phyloP scores from a whole-genome alignment of 1,140 invertebrate genomes.

The Euglossa dilemma region DNA sequence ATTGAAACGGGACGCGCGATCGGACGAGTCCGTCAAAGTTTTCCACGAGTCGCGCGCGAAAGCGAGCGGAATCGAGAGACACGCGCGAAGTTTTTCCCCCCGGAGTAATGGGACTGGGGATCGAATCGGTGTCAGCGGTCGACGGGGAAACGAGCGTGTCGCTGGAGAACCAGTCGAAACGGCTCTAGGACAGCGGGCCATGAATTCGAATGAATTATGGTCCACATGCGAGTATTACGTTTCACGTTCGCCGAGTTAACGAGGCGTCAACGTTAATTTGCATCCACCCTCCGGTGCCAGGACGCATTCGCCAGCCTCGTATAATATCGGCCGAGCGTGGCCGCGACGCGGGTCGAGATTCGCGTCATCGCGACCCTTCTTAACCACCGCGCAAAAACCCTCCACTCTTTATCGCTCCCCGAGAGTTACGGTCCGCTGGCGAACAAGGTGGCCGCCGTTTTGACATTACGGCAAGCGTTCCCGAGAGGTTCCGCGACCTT shows the following conservation, averaged over 20 bases:
- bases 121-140: not conserved
- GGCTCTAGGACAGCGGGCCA: not conserved
- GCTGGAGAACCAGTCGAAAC: not conserved
- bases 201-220: slow-evolving; percentile 47
- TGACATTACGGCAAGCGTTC: slow-evolving; percentile 51
- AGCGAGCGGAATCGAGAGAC: no score
- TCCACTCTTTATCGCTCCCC: slow-evolving; percentile 21
- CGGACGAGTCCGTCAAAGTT: not conserved
- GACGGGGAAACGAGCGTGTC: slow-evolving; percentile 7
- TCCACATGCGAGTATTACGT: slow-evolving; percentile 33
- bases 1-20: not conserved
- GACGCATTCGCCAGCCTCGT: not conserved
- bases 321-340: slow-evolving; percentile 21
- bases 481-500: not conserved
- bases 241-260: slow-evolving; percentile 46
- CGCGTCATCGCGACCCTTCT: slow-evolving; percentile 13
- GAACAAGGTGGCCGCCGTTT: slow-evolving; percentile 42
- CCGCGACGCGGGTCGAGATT: slow-evolving; percentile 9
- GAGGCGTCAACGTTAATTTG: slow-evolving; percentile 59
- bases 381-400: slow-evolving; percentile 14
- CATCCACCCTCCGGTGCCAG: not conserved
- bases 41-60: not conserved
- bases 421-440: slow-evolving; percentile 35
- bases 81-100: not conserved
- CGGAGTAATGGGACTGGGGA: not conserved